These are phyloP conservation scores for Achlya flavicornis DNA, from an alignment of 2,888 invertebrate species.

Conservation along the genomic window DNA sequence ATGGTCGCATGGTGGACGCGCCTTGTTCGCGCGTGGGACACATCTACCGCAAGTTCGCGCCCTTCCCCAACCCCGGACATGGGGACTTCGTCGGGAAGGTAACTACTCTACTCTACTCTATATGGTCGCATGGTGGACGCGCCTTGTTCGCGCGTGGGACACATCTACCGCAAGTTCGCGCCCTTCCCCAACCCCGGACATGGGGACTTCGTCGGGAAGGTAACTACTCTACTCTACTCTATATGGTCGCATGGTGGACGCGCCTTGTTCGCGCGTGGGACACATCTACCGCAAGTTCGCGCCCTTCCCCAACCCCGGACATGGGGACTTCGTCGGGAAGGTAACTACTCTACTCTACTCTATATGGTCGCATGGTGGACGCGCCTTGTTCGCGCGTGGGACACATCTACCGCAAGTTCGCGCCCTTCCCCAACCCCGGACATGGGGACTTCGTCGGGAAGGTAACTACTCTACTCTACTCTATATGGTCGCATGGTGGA, in stretches of 20 bases:
- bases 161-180: slow-evolving; percentile 93
- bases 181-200: slow-evolving; percentile 95
- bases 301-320: slow-evolving; percentile 95
- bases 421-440: slow-evolving; percentile 95
- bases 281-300: slow-evolving; percentile 95
- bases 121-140: slow-evolving; percentile 96
- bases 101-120: too few relatives aligned
- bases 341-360: background rate
- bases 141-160: slow-evolving; percentile 96
- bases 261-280: slow-evolving; percentile 96
- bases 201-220: slow-evolving; percentile 89
- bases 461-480: too few relatives aligned
- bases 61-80: slow-evolving; percentile 94
- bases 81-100: slow-evolving; percentile 89
- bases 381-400: slow-evolving; percentile 97
- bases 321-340: slow-evolving; percentile 90
- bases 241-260: slow-evolving; percentile 96
- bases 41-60: slow-evolving; percentile 93
- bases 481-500: slow-evolving; percentile 96
- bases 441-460: slow-evolving; percentile 91
- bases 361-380: slow-evolving; percentile 96
- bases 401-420: slow-evolving; percentile 94
- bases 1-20: slow-evolving; percentile 95
- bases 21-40: slow-evolving; percentile 97
- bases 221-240: background rate